Percentiles rank a stretch among this genome's conserved stretches.
Conservation (phyloP, 2,113 vertebrate species). For the Pantherophis guttatus region DNA sequence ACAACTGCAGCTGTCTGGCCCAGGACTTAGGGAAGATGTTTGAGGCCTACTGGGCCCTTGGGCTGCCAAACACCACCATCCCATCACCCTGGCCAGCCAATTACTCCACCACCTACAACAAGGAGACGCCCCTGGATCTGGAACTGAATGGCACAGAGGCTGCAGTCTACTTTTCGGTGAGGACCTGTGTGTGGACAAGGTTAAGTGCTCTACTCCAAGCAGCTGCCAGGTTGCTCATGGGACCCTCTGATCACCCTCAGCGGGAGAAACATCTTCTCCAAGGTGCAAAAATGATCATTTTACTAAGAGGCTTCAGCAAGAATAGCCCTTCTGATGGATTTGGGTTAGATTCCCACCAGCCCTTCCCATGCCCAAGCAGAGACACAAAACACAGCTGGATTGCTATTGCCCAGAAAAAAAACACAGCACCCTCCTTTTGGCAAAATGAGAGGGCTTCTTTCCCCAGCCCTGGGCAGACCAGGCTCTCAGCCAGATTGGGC, state of each 20-base stretch:
- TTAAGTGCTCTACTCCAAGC: not conserved
- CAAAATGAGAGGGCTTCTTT: not conserved
- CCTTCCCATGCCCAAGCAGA: not conserved
- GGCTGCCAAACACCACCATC: constrained; percentile 69
- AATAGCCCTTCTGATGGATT: not conserved
- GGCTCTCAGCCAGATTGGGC: not conserved
- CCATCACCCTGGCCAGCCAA: constrained; percentile 80
- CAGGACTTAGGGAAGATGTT: constrained; percentile 88
- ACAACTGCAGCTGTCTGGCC: constrained; percentile 91
- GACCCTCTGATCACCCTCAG: not conserved
- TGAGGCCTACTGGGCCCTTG: constrained; percentile 87
- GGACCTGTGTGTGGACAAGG: not conserved
- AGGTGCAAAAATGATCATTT: not conserved
- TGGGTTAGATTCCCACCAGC: not conserved
- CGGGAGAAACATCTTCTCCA: too few relatives aligned
- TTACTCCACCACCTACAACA: constrained; percentile 82
- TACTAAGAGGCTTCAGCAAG: not conserved
- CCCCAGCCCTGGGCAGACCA: not conserved
- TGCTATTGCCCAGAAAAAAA: not conserved
- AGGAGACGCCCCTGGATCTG: constrained; percentile 79
- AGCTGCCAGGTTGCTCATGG: not conserved
- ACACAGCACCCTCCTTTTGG: not conserved
- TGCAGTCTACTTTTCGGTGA: constrained; percentile 83
- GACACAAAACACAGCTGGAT: not conserved
- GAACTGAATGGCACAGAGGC: constrained; percentile 78